A percentile compares a stretch with the other conserved stretches of the same genome.
Evolutionary conservation across 2,888 invertebrate species (phyloP).

Genomic region (Spilarctia lutea): DNA sequence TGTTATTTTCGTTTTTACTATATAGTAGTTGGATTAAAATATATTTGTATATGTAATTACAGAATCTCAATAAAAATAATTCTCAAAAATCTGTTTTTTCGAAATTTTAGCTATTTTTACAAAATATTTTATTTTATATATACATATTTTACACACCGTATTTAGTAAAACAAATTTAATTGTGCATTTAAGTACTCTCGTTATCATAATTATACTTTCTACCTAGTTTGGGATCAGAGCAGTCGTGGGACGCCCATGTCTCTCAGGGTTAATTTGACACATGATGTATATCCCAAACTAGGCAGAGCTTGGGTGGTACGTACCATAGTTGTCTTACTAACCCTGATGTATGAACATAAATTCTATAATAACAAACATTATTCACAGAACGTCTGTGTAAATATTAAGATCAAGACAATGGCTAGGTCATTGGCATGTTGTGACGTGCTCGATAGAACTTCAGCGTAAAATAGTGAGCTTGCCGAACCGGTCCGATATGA

Average conservation of each 20-base stretch:
- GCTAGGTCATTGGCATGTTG: slow-evolving; percentile 54
- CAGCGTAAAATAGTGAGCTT: slow-evolving; percentile 20
- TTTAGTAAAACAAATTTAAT: neutral
- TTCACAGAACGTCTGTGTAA: slow-evolving; percentile 13
- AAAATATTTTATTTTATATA: too few species aligned
- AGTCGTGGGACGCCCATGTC: too few species aligned
- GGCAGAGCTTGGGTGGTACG: neutral
- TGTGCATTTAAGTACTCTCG: too few species aligned
- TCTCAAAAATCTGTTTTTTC: too few species aligned
- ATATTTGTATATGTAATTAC: too few species aligned
- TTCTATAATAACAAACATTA: neutral
- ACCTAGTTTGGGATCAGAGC: too few species aligned
- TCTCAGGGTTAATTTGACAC: neutral
- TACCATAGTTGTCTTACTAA: neutral
- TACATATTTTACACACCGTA: too few species aligned
- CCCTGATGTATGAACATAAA: neutral
- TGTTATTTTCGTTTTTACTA: neutral
- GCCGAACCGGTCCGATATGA: slow-evolving; percentile 39
- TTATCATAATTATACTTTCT: too few species aligned
- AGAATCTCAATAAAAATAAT: too few species aligned
- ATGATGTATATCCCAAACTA: neutral
- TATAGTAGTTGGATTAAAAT: too few species aligned
- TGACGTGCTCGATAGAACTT: slow-evolving; percentile 39
- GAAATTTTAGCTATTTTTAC: too few species aligned
- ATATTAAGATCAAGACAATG: slow-evolving; percentile 51